These are phyloP conservation scores for Corythornis vintsioides DNA, from an alignment of 2,113 vertebrate genomes.

Conservation along the genomic window DNA sequence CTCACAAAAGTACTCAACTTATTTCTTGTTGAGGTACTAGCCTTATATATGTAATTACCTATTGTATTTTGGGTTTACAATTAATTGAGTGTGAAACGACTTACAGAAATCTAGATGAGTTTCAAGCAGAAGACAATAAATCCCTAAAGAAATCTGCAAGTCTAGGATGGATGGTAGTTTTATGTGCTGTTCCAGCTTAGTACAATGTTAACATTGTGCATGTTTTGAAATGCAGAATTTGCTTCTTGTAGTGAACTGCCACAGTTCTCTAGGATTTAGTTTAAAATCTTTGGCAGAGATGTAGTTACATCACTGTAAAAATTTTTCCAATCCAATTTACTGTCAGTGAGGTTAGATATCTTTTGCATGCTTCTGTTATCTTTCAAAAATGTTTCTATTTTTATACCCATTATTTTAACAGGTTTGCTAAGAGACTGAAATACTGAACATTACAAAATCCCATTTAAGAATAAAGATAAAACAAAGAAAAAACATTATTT, in stretches of 20 bases:
- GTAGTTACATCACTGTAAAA: not conserved
- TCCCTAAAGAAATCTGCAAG: not conserved
- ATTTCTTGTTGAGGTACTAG: not conserved
- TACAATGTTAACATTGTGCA: not conserved
- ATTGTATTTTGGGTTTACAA: not conserved
- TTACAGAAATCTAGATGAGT: not conserved
- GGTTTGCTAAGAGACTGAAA: conserved; percentile 6
- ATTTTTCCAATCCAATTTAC: not conserved
- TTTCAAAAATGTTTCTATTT: conserved; percentile 2
- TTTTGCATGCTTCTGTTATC: not conserved
- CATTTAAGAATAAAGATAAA: conserved; percentile 17
- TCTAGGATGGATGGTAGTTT: not conserved
- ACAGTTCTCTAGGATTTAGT: not conserved
- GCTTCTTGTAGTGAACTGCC: not conserved
- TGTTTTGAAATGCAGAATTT: not conserved
- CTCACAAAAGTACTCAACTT: not conserved
- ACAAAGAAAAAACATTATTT: not conserved
- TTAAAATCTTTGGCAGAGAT: not conserved
- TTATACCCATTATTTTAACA: conserved; percentile 36
- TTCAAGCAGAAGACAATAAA: not conserved
- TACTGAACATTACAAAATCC: conserved; percentile 5
- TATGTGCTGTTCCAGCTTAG: not conserved
- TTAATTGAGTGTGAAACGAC: not conserved
- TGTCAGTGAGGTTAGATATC: not conserved
- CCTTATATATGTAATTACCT: not conserved